A percentile compares a stretch with the other conserved stretches of the same genome.
Evolutionary conservation across 2,888 invertebrate genomes (phyloP).

Genomic region (Ferdinandea cuprea): DNA sequence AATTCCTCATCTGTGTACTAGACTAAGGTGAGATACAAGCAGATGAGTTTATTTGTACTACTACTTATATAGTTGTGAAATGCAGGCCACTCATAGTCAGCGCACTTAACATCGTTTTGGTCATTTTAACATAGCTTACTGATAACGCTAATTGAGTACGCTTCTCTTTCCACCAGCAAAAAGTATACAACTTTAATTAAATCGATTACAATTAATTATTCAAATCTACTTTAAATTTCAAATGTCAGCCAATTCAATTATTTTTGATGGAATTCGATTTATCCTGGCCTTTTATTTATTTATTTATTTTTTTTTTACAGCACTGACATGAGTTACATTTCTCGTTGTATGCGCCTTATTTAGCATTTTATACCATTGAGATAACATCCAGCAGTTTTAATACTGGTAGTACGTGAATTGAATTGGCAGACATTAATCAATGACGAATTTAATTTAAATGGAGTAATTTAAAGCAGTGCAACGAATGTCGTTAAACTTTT

Average conservation of each 20-base stretch:
- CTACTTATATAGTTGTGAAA: too few species aligned
- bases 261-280: constrained; percentile 28
- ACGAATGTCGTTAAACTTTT: too few species aligned
- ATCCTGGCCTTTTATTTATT: constrained; percentile 1
- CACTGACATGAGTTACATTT: constrained; percentile 14
- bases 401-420: background rate
- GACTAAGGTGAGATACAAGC: too few species aligned
- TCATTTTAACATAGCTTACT: too few species aligned
- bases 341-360: background rate
- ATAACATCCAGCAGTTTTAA: background rate
- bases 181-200: constrained; percentile 27
- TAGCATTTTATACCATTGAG: background rate
- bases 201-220: constrained; percentile 49
- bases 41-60: too few species aligned
- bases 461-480: background rate
- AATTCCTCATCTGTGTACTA: too few species aligned
- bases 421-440: background rate
- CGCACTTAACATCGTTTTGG: too few species aligned
- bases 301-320: constrained; percentile 16
- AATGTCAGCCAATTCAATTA: constrained; percentile 49
- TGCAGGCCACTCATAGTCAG: too few species aligned
- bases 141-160: constrained; percentile 29
- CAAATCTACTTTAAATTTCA: constrained; percentile 42
- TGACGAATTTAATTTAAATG: background rate
- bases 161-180: constrained; percentile 1